phyloP scores from a whole-genome alignment of 2,888 invertebrate genomes.

The Hirtodrosophila confusa region DNA sequence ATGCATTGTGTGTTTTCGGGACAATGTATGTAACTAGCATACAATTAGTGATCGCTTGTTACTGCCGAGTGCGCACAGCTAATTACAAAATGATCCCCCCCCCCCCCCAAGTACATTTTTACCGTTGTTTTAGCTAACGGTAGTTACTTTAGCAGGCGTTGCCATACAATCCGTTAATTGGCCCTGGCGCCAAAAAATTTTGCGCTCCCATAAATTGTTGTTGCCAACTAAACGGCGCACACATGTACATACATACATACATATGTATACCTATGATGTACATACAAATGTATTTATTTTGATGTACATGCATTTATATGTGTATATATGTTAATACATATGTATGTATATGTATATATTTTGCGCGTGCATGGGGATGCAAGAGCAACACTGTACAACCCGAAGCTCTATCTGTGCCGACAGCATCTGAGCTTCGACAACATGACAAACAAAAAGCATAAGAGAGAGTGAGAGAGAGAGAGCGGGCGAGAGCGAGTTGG shows the following conservation, averaged over 20 bases:
- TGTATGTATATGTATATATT: slow-evolving; percentile 29
- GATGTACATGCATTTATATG: slow-evolving; percentile 2
- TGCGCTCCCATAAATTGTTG: slow-evolving; percentile 28
- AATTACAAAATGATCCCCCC: background rate
- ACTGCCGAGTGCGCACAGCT: slow-evolving; percentile 16
- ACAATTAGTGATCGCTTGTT: background rate
- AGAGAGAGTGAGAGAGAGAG: slow-evolving; percentile 43
- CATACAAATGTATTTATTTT: slow-evolving; percentile 17
- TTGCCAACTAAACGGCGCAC: slow-evolving; percentile 39
- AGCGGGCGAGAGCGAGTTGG: slow-evolving; percentile 43
- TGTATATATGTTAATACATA: slow-evolving; percentile 9
- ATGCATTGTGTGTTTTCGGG: no score
- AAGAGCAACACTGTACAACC: slow-evolving; percentile 75
- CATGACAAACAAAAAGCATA: slow-evolving; percentile 78
- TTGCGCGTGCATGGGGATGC: slow-evolving; percentile 60
- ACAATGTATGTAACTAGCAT: no score
- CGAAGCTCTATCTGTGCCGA: slow-evolving; percentile 62
- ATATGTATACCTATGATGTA: slow-evolving; percentile 7
- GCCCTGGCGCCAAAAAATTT: slow-evolving; percentile 67
- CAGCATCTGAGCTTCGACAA: slow-evolving; percentile 69
- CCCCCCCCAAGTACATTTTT: slow-evolving; percentile 10
- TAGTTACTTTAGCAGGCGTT: slow-evolving; percentile 17
- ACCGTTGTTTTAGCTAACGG: slow-evolving; percentile 52
- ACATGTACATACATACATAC: slow-evolving; percentile 11
- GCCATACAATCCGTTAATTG: slow-evolving; percentile 59